Percentiles rank a stretch among this genome's conserved stretches.
phyloP scores from a whole-genome alignment of 2,888 invertebrate species.

The Trypoxylon attenuatum region DNA sequence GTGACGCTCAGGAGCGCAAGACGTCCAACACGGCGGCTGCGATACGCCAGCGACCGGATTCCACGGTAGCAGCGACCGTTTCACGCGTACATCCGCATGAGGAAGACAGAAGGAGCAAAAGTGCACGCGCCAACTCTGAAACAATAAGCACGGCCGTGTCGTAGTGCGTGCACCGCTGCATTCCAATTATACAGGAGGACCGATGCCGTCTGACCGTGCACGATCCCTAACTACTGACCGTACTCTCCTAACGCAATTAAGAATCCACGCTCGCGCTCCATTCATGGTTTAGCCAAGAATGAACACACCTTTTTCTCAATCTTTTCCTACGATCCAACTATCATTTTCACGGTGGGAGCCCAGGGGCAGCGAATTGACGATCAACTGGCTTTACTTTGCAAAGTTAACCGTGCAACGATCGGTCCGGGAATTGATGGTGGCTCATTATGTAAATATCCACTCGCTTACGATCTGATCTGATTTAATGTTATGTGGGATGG shows the following conservation, averaged over 20 bases:
- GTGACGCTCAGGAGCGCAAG: conserved; percentile 34
- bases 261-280: conserved; percentile 12
- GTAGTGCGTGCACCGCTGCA: conserved; percentile 30
- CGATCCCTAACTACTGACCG: conserved; percentile 25
- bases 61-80: conserved; percentile 41
- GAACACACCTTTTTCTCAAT: not conserved
- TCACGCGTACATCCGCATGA: conserved; percentile 39
- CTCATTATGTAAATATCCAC: too few relatives aligned
- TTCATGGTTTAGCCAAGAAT: conserved; percentile 16
- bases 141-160: conserved; percentile 35
- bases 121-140: conserved; percentile 18
- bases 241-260: conserved; percentile 12
- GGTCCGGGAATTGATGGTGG: not conserved
- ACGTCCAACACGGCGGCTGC: conserved; percentile 18
- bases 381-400: too few relatives aligned
- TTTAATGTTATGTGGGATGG: too few relatives aligned
- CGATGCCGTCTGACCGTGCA: conserved; percentile 8
- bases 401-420: not conserved
- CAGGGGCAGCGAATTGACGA: too few relatives aligned
- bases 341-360: too few relatives aligned
- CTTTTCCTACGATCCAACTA: not conserved
- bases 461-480: too few relatives aligned
- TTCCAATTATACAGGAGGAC: conserved; percentile 37
- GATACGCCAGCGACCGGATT: conserved; percentile 38
- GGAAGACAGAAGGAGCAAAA: conserved; percentile 30